These are phyloP conservation scores for Boulengerochromis microlepis DNA, from an alignment of 2,113 vertebrate species.

Conservation along the genomic window DNA sequence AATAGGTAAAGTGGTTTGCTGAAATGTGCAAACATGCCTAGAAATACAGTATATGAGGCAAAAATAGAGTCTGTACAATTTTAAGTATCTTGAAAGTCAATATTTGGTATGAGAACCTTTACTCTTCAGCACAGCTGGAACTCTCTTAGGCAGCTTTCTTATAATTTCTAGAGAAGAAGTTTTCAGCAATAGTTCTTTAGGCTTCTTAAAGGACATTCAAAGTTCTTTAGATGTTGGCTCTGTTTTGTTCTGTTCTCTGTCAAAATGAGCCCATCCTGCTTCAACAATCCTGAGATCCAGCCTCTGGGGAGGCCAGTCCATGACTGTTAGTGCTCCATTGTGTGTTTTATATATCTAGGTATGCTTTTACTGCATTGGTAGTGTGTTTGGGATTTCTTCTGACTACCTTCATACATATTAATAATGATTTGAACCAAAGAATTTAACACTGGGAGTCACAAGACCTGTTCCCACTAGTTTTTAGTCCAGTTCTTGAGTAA, in stretches of 20 bases:
- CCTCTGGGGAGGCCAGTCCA: neutral
- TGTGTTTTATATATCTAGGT: neutral
- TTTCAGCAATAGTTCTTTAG: neutral
- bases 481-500: neutral
- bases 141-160: neutral
- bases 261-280: neutral
- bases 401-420: neutral
- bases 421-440: neutral
- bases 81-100: neutral
- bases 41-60: neutral
- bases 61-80: neutral
- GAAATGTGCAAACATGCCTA: neutral
- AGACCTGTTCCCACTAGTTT: neutral
- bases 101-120: neutral
- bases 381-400: neutral
- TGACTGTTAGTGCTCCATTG: neutral
- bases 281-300: rapidly evolving
- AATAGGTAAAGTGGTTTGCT: neutral
- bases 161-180: neutral
- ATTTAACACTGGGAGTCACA: neutral
- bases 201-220: neutral
- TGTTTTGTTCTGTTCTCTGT: neutral
- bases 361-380: neutral
- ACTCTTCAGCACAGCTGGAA: neutral
- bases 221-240: neutral